Base-by-base conservation (phyloP, 1,140 invertebrate genomes). In the Drosophila pseudoobscura region DNA sequence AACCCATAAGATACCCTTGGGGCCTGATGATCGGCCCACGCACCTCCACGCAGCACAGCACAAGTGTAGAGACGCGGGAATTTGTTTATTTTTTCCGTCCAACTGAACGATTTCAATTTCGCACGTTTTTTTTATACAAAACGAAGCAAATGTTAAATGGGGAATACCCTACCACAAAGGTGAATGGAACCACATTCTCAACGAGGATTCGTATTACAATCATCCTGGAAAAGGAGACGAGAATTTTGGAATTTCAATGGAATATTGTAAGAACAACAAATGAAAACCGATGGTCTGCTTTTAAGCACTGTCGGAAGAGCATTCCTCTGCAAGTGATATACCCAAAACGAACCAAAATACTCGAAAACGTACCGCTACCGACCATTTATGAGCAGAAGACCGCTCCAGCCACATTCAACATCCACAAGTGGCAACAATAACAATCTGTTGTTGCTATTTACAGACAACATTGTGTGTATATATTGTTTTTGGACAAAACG, bases 341-440 rank as follows among this genome's bases (percentile, higher is more conserved):
- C 41, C 20, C 15, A 64, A 56, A 57, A 57, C 43, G 31, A 11
- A 11, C 17, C 24, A 58, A 62, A 45, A 43, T 31, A 52, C 64
- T 57, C 57, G 17, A 74, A 54, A 45, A 54, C 24, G 52, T n/a
- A 74, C 49, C 49, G 44, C 56, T 39, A 53, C 66, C 78, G 78
- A 75, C 80, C 80, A 85, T 85, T 87, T 85, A 87, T 78, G 78
- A 65, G 61, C 41, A 63, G 44, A 62, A 65, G 24, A 49, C 43
- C 45, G 43, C 22, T 43, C 29, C 46, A 20, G 35, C 50, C 50
- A 39, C 39, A 35, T 57, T 56, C 56, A 69, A 53, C 49, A 45
- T 31, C 56, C 39, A 61, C 24, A 58, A 44, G 51, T 59, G 50
- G 54, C 54, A 73, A 54, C 43, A 61, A 70, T 59, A 80, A 75